Evolutionary conservation across 1,140 invertebrate genomes (phyloP).

Genomic region (Leptopilina clavipes): DNA sequence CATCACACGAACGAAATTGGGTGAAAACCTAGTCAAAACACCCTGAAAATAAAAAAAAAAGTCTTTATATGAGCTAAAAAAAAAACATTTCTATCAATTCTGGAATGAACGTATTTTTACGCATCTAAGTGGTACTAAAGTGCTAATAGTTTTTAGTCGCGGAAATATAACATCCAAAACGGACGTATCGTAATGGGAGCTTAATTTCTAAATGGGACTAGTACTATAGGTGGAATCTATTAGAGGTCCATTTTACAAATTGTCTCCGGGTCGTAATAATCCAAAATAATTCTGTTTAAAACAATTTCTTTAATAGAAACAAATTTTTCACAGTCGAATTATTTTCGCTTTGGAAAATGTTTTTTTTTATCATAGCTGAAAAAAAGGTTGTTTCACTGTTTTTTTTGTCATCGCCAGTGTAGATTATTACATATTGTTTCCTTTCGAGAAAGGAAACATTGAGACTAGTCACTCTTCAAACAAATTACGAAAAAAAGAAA

Average conservation of each 20-base stretch:
- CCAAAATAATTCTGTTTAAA: neutral
- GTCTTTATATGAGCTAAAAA: too few relatives aligned
- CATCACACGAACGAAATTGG: constrained; percentile 68
- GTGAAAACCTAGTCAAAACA: constrained; percentile 71
- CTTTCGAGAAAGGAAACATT: neutral
- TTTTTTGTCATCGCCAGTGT: neutral
- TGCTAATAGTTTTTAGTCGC: neutral
- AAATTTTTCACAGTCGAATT: too few relatives aligned
- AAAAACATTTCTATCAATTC: too few relatives aligned
- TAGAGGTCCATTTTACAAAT: constrained; percentile 12
- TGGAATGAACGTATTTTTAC: neutral
- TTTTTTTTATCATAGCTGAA: neutral
- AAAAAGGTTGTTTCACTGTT: too few relatives aligned
- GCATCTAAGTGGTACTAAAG: neutral
- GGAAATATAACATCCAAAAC: neutral
- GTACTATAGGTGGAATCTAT: constrained; percentile 9
- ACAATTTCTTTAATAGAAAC: neutral
- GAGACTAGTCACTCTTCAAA: constrained; percentile 18
- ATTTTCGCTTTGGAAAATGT: neutral
- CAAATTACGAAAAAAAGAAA: neutral
- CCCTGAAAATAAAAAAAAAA: too few relatives aligned
- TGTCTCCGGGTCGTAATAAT: neutral
- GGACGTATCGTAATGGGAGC: constrained; percentile 11
- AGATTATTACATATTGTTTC: neutral
- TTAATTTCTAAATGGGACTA: constrained; percentile 9